These are phyloP conservation scores for Leguminivora glycinivorella DNA, from an alignment of 1,140 invertebrate genomes.

Conservation along the genomic window DNA sequence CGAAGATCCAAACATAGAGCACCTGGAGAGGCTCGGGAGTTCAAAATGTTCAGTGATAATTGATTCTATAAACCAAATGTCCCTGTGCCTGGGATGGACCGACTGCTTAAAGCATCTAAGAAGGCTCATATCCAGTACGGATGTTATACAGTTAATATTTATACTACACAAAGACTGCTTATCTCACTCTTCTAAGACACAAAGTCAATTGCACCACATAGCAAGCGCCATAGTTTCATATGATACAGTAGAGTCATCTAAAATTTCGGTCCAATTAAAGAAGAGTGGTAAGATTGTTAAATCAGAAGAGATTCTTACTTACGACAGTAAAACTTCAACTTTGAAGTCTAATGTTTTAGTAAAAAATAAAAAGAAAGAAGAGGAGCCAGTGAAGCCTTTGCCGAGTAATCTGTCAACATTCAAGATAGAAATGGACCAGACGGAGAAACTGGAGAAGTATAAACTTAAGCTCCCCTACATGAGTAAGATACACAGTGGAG, in stretches of 20 bases:
- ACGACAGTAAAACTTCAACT: slow-evolving; percentile 49
- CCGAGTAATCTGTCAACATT: slow-evolving; percentile 79
- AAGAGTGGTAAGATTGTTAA: slow-evolving; percentile 75
- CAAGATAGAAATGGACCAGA: slow-evolving; percentile 80
- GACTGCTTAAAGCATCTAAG: slow-evolving; percentile 51
- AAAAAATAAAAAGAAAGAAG: slow-evolving; percentile 59
- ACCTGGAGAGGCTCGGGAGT: slow-evolving; percentile 36
- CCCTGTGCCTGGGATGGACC: slow-evolving; percentile 57
- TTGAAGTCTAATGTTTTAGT: slow-evolving; percentile 65
- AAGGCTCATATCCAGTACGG: slow-evolving; percentile 42
- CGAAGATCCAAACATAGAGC: slow-evolving; percentile 43
- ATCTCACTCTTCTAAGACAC: slow-evolving; percentile 58
- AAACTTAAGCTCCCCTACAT: slow-evolving; percentile 80
- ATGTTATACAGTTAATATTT: slow-evolving; percentile 70
- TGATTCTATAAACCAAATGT: slow-evolving; percentile 74
- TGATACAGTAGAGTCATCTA: slow-evolving; percentile 47
- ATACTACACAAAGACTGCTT: slow-evolving; percentile 78
- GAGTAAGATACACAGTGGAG: slow-evolving; percentile 71
- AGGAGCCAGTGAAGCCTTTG: slow-evolving; percentile 54
- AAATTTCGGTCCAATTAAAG: slow-evolving; percentile 65
- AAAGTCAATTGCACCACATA: slow-evolving; percentile 72
- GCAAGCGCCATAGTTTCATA: slow-evolving; percentile 70
- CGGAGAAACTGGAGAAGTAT: slow-evolving; percentile 77
- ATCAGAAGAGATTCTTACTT: slow-evolving; percentile 71
- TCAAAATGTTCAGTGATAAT: slow-evolving; percentile 56